Base-by-base conservation (phyloP, 2,113 vertebrate species). In the Eublepharis macularius region DNA sequence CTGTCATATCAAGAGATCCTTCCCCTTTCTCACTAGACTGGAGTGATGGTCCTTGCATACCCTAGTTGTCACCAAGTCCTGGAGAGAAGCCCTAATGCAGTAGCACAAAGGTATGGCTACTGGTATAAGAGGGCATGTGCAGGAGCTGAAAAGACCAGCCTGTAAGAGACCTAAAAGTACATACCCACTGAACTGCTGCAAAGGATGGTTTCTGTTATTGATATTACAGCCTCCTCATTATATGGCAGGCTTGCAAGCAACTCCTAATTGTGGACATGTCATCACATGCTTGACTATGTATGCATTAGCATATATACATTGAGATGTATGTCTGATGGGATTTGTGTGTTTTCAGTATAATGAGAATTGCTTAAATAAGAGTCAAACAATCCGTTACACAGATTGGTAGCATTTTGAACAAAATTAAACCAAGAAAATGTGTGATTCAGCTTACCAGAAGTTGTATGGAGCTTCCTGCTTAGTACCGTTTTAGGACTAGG, bases 241-340 rank as follows among this genome's bases (percentile, higher is more conserved):
- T n/a, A 4, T 60, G 32, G 70, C 32, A 75, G 36, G 45, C 32
- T 75, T 60, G 70, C 54, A 24, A 45, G 34, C 39, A 63, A n/a
- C 41, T 16, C 10, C 70, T 34, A 60, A 63, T 14, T 63, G 39
- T 45, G 75, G 32, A 34, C 51, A 26, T 60, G 41, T 16, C 24
- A 69, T 39, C 76, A 80, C 77, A 82, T 66, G 26, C 39, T 75
- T 7, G 88, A 89, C 70, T 39, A 63, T 65, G 43, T 29, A 0
- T 70, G 57, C 45, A 43, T 76, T 81, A 89, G 86, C 84, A 80
- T 51, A 73, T 45, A 76, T 54, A 66, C 39, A 65, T 60, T 32
- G 39, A 78, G 88, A 82, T 81, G 81, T 81, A 91, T 85, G 79
- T 90, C 89, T 57, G 72, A 75, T 75, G 29, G 2, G 39, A 74